Evolutionary conservation across 1,140 invertebrate genomes (phyloP), one percentile per base, ranked within the genome.

Genomic region (Mercenaria mercenaria): DNA sequence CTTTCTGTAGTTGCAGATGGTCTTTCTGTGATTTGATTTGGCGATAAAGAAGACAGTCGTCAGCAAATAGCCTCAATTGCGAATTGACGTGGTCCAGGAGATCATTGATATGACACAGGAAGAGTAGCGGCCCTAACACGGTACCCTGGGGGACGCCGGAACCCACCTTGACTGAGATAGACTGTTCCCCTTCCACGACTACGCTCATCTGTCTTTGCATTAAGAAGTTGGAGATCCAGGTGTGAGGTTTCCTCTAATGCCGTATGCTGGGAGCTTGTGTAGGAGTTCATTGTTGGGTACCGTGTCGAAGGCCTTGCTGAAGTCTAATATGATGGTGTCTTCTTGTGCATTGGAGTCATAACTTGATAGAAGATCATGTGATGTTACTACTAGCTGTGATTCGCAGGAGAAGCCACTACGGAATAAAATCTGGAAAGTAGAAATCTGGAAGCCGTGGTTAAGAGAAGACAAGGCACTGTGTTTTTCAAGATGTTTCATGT

Each of bases 61-160:
- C 88, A 0, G 87, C 90, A 74, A 90, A 89, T 20, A 90, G 76
- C 39, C 90, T 47, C 15, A 85, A 52, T 52, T 29, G 8, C 20
- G 81, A 91, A 34, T 91, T 86, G 23, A 83, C 91, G 4, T 13
- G 26, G 47, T 76, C 83, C 29, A 83, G 88, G 6, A 90, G 52
- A 69, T 90, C 90, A 67, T 91, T 89, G 23, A 90, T 90, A 74
- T 91, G 90, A 26, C 88, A 86, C 20, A 90, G 61, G 18, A 79
- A 79, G 13, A 47, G 0, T n/a, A n/a, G n/a, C n/a, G n/a, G n/a
- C n/a, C n/a, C n/a, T n/a, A n/a, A n/a, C n/a, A n/a, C n/a, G n/a
- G 47, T 79, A 50, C 76, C 41, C 43, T 52, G 76, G 15, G 76
- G 76, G 39, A 79, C 76, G 18, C 43, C 43, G 11, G 39, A 79